phyloP scores from a whole-genome alignment of 2,888 invertebrate genomes.

The Chymomyza caudatula region DNA sequence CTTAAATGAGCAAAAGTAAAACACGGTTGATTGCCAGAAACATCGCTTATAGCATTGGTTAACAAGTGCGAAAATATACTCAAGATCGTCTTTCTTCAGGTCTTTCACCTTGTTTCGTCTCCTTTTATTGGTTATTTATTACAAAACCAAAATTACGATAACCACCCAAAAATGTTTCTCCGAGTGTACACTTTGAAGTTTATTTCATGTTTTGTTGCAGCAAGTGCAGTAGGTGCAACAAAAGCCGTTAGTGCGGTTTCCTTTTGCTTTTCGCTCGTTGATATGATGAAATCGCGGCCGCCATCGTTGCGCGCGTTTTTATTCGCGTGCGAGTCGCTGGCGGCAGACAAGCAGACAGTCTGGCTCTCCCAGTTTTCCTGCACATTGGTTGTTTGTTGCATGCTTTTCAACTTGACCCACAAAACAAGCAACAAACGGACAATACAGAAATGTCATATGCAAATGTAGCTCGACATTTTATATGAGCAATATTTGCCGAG shows the following conservation, averaged over 20 bases:
- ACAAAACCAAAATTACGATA: too few species aligned
- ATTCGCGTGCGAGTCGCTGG: constrained; percentile 48
- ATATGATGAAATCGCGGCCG: constrained; percentile 38
- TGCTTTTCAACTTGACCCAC: constrained; percentile 73
- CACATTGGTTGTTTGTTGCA: neutral
- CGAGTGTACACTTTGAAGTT: neutral
- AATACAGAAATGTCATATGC: constrained; percentile 15
- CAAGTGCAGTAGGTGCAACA: constrained; percentile 40
- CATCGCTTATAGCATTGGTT: too few species aligned
- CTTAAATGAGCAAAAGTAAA: too few species aligned
- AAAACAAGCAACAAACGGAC: constrained; percentile 22
- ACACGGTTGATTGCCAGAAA: too few species aligned
- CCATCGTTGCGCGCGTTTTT: constrained; percentile 36
- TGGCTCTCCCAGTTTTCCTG: neutral
- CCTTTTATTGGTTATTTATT: too few species aligned
- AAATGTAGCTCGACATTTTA: constrained; percentile 14
- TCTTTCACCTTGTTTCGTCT: too few species aligned
- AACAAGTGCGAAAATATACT: too few species aligned
- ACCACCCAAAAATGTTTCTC: too few species aligned
- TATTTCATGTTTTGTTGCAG: constrained; percentile 22
- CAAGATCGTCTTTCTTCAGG: too few species aligned
- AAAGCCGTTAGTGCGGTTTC: constrained; percentile 15
- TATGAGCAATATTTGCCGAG: constrained; percentile 4
- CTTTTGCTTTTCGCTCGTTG: neutral
- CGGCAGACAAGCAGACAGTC: too few species aligned